phyloP scores from a whole-genome alignment of 2,797 vertebrate genomes.

The Acanthopagrus latus region DNA sequence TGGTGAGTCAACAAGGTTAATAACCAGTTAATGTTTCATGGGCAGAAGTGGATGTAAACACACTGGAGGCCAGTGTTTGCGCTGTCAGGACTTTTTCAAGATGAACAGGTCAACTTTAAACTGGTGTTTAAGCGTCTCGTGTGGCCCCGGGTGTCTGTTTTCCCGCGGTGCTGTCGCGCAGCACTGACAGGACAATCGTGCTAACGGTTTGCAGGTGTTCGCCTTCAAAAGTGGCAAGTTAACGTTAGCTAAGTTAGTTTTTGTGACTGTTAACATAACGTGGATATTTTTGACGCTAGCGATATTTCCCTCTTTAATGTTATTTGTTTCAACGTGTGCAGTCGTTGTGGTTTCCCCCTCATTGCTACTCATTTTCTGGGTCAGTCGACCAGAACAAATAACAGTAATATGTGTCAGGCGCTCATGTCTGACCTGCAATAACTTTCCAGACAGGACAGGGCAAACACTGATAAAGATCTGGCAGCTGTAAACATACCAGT shows the following conservation, averaged over 20 bases:
- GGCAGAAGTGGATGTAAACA: accelerated
- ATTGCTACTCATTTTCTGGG: neutral
- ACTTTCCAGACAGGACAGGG: neutral
- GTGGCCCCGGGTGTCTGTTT: neutral
- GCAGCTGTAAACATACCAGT: neutral
- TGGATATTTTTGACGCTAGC: too few species aligned
- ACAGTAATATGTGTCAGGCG: slow-evolving; percentile 31
- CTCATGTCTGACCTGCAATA: slow-evolving; percentile 25
- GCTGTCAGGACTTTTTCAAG: neutral
- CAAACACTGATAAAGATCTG: slow-evolving; percentile 1
- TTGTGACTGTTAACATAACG: neutral
- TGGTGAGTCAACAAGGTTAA: slow-evolving; percentile 40
- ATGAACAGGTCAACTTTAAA: neutral
- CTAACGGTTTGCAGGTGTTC: neutral
- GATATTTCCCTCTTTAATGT: accelerated
- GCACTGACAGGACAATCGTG: neutral
- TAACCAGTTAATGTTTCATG: neutral
- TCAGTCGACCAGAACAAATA: neutral
- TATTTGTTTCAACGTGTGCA: neutral
- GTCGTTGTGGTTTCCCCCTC: accelerated
- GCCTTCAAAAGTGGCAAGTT: neutral
- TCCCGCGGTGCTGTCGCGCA: neutral
- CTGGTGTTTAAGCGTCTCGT: neutral
- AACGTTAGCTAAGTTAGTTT: too few species aligned
- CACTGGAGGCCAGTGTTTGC: accelerated